A percentile compares a stretch with the other conserved stretches of the same genome.
phyloP scores from a whole-genome alignment of 2,888 invertebrate species.

The Bruchidius siliquastri region DNA sequence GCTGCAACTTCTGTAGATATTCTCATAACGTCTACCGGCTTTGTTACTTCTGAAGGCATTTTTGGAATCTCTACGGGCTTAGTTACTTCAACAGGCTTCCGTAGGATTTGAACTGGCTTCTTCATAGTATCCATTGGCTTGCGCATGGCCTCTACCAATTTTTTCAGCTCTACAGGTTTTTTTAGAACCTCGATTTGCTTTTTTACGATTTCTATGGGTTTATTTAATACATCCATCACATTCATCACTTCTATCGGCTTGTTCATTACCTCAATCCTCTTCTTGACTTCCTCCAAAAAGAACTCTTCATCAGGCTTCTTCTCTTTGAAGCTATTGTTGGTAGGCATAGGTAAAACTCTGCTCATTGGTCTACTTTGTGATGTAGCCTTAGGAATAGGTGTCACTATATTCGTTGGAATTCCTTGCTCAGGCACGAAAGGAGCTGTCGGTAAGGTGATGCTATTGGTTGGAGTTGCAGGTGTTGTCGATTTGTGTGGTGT shows the following conservation, averaged over 20 bases:
- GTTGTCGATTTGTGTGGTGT: conserved; percentile 23
- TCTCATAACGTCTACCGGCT: not conserved
- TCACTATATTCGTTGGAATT: conserved; percentile 68
- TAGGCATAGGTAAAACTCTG: conserved; percentile 72
- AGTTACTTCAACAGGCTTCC: not conserved
- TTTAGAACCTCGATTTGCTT: not conserved
- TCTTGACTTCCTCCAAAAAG: conserved; percentile 47
- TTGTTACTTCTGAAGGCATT: not conserved
- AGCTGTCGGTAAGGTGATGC: conserved; percentile 59
- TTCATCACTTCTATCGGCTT: not conserved
- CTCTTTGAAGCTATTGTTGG: conserved; percentile 53
- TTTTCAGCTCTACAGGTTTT: not conserved
- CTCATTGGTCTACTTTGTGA: conserved; percentile 64
- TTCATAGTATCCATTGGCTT: conserved; percentile 1
- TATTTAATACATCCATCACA: not conserved
- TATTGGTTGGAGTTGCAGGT: conserved; percentile 46
- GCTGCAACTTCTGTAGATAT: not conserved
- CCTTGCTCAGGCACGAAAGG: conserved; percentile 52
- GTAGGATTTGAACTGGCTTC: not conserved
- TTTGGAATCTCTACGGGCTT: conserved; percentile 1
- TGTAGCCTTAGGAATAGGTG: conserved; percentile 54
- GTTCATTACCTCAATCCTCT: not conserved
- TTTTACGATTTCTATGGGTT: not conserved
- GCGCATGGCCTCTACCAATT: conserved; percentile 6
- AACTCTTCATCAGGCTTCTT: conserved; percentile 53